Conservation (phyloP, 2,888 invertebrate species). For the Drepana falcataria region DNA sequence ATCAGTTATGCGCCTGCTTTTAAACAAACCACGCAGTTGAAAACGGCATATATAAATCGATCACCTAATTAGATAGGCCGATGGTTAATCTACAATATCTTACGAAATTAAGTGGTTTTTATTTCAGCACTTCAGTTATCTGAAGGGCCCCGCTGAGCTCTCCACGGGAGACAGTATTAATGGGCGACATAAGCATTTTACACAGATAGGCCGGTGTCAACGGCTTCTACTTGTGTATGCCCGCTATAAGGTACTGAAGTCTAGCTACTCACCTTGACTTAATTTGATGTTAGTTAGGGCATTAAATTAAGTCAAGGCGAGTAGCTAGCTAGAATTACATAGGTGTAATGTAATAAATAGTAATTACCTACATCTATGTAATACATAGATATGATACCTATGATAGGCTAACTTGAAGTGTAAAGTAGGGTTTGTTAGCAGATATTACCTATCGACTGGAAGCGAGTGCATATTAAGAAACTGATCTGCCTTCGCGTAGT, state of each 20-base stretch:
- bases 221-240: conserved; percentile 7
- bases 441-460: too few species aligned
- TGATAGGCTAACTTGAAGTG: too few species aligned
- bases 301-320: too few species aligned
- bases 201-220: conserved; percentile 10
- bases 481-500: too few species aligned
- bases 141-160: conserved; percentile 40
- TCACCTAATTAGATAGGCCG: conserved; percentile 62
- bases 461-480: too few species aligned
- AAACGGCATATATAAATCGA: conserved; percentile 26
- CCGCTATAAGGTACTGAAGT: too few species aligned
- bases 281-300: too few species aligned
- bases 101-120: conserved; percentile 43
- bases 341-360: too few species aligned
- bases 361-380: too few species aligned
- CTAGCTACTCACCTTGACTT: neutral
- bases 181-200: conserved; percentile 14
- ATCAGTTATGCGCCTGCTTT: conserved; percentile 12
- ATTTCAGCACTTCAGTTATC: conserved; percentile 41
- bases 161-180: conserved; percentile 23
- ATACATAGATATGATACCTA: too few species aligned
- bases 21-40: conserved; percentile 11
- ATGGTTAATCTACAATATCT: conserved; percentile 40
- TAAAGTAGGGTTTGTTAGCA: too few species aligned
- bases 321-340: too few species aligned